Percentiles rank a stretch among this genome's conserved stretches.
Conservation (phyloP, 2,888 invertebrate species). For the Alloscopus bannaensis region DNA sequence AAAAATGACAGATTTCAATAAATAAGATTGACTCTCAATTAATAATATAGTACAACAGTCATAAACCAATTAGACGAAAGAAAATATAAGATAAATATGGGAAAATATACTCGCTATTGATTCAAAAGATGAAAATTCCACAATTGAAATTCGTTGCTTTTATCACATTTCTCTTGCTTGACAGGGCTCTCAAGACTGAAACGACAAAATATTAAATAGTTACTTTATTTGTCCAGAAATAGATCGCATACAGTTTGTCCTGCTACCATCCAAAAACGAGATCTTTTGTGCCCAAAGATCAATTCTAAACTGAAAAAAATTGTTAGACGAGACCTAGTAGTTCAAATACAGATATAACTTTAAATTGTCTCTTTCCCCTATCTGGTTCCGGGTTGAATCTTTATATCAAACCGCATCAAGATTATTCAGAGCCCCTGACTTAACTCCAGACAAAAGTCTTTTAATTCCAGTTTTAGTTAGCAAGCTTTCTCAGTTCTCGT, state of each 20-base stretch:
- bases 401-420: too few relatives aligned
- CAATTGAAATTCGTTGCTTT: conserved; percentile 38
- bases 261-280: not conserved
- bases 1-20: too few relatives aligned
- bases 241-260: not conserved
- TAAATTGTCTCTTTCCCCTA: too few relatives aligned
- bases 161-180: conserved; percentile 56
- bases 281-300: not conserved
- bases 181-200: conserved; percentile 47
- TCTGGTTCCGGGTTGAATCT: too few relatives aligned
- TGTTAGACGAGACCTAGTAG: not conserved
- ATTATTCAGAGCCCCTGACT: too few relatives aligned
- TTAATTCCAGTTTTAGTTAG: too few relatives aligned
- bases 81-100: not conserved
- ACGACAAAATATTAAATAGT: not conserved
- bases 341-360: not conserved
- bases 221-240: not conserved
- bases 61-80: not conserved
- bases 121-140: conserved; percentile 63
- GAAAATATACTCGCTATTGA: conserved; percentile 8
- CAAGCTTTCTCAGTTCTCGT: too few relatives aligned
- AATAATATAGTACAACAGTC: not conserved
- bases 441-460: too few relatives aligned
- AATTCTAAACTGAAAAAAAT: too few relatives aligned
- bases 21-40: not conserved